Evolutionary conservation across 2,113 vertebrate species (phyloP), one percentile per base, ranked within the genome.

Genomic region (Stigmatopora argus): DNA sequence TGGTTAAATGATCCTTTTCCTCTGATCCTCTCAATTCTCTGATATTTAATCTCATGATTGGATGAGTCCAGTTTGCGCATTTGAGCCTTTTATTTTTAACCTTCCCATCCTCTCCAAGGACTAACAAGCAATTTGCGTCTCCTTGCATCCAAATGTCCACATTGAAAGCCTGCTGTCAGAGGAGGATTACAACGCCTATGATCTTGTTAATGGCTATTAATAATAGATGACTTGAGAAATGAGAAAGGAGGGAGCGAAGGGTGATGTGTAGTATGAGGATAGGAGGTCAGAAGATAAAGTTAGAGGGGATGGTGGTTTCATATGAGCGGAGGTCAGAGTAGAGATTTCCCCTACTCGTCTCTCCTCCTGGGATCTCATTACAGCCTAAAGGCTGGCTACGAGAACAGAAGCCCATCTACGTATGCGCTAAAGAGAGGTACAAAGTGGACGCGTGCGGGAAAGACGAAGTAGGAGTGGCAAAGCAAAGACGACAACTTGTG

Each of bases 281-380:
- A 59, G 61, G 49, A 68, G 56, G 34, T 41, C 38, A 41, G 38
- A 41, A 58, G 52, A 52, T 41, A 44, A 64, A 64, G 62, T 64
- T 64, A 48, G 63, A 14, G 13, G 31, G 31, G 63, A 26, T 13
- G 48, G 58, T 45, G 65, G 58, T 72, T 72, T 75, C 14, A 60
- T 65, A 66, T 77, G 44, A 41, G 51, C 72, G 69, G 59, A 15
- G 77, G 77, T 81, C 75, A 75, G 63, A 64, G 38, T 74, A 72
- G 65, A 73, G 70, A 73, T 57, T 59, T 62, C 59, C 1, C 18
- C 59, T 70, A 64, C 72, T 71, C 48, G 53, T 45, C 65, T 66
- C 55, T 74, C 71, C 87, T 87, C 87, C 58, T 49, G 87, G 85
- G 87, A 88, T 62, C 87, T 91, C 80, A 90, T 90, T 89, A 90